Conservation (phyloP, 2,888 invertebrate species). For the Bhutanitis thaidina region DNA sequence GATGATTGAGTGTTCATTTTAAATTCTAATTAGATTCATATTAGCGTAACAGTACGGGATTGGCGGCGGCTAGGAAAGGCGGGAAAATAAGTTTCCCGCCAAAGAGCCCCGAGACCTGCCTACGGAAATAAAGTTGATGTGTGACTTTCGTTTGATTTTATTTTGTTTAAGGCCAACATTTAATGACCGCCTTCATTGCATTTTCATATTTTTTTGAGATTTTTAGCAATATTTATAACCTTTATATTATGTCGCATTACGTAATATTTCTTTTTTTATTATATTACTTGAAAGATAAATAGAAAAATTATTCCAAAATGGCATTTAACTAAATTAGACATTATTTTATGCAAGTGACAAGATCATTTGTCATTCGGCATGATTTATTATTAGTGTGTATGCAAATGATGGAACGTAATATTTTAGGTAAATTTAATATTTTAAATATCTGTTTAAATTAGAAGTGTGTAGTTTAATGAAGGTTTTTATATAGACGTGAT, state of each 20-base stretch:
- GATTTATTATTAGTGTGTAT: neutral
- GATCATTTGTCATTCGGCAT: neutral
- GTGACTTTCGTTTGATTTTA: slow-evolving; percentile 38
- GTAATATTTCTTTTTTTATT: no score
- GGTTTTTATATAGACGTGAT: slow-evolving; percentile 11
- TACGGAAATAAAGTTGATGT: slow-evolving; percentile 64
- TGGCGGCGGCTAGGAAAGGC: slow-evolving; percentile 61
- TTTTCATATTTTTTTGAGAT: slow-evolving; percentile 11
- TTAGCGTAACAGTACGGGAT: slow-evolving; percentile 47
- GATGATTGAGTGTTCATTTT: neutral
- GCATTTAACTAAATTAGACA: no score
- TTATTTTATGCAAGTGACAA: neutral
- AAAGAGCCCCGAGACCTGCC: slow-evolving; percentile 62
- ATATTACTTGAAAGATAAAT: no score
- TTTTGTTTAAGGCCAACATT: slow-evolving; percentile 22
- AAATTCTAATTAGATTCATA: slow-evolving; percentile 55
- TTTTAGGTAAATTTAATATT: neutral
- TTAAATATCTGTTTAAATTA: neutral
- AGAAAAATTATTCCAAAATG: no score
- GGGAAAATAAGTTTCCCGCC: slow-evolving; percentile 77
- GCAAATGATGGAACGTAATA: neutral
- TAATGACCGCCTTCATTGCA: slow-evolving; percentile 13
- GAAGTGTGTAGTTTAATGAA: slow-evolving; percentile 9
- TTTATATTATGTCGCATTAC: no score
- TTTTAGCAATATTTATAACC: neutral